Evolutionary conservation across 2,797 vertebrate species (phyloP), one percentile per base, ranked within the genome.

Genomic region (Mico argentatus): DNA sequence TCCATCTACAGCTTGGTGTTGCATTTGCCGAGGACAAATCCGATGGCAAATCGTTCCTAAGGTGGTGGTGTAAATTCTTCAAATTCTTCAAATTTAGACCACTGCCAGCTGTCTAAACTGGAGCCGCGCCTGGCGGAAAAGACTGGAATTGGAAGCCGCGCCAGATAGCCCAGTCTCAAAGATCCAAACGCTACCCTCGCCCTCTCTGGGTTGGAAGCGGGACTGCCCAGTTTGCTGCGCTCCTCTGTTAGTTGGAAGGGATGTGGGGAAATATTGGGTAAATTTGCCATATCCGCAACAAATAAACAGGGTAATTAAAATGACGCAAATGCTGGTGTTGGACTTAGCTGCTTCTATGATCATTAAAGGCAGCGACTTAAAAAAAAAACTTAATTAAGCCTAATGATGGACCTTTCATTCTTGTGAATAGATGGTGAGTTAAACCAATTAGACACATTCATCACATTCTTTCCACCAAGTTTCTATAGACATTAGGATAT

Each of bases 321-420:
- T 86, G 97, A 97, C 94, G 96, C 91, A 97, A 98, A 96, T 17
- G 86, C 79, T 92, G 92, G 96, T 95, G 94, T 91, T 97, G 92
- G 97, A 98, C 98, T 98, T 97, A 84, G 96, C 73, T 86, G 97
- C 97, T 97, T 98, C 98, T 98, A 95, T 90, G 97, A 97, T 96
- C 97, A 96, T 98, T 98, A 98, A 98, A 97, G 96, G 85, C 94
- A 98, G 94, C 72, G 50, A 98, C 97, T 96, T 98, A 86, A 98
- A 93, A 90, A 39, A 39, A 92, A 94, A 75, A 90, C 90, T 98
- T 97, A 98, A 98, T 96, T 97, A 98, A 98, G 95, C 95, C 88
- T 95, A 98, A 97, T 36, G 95, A 97, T 95, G 96, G 98, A 88
- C 88, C 97, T 98, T 97, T 98, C 98, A 97, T 98, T 98, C 94